Base-by-base conservation (phyloP, 1,140 invertebrate species). In the Drosophila suzukii region DNA sequence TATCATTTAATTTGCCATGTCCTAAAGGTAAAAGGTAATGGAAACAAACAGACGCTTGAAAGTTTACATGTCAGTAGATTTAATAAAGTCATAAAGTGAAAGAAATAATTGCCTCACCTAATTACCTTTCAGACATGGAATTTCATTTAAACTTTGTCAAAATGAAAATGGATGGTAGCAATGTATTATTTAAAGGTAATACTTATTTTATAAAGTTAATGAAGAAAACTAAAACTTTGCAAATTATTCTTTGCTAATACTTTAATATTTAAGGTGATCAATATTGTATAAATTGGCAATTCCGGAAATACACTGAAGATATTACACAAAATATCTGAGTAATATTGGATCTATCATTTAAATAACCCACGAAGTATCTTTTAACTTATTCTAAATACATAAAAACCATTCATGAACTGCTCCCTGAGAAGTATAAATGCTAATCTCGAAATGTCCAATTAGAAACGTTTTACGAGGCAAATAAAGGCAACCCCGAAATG, bases 1-100 rank as follows among this genome's bases (percentile, higher is more conserved):
- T 63, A 78, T 59, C 73, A 74, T 71, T 86, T 75, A 62, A 85
- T 85, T 84, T 83, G 39, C 50, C 55, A 81, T 60, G 53, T 54
- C 68, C 50, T 59, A 10, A 38, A 53, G 68, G 51, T 72, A 73
- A 30, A 41, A 17, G 34, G 30, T 66, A 68, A 66, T 68, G 61
- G 43, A 66, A 68, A 54, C 65, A 68, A 46, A 30, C 61, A 46
- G 61, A 32, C 47, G 6, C 20, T 32, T 15, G 60, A 12, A 43
- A 41, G 44, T 49, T 46, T 27, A 34, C 41, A 58, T 46, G 44
- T 15, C 20, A 20, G 32, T 24, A 12, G n/a, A 32, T 54, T 68
- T 51, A 46, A 66, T 68, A 44, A 66, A 54, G 65, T 53, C 24
- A 12, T 17, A 38, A 53, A 68, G 38, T 34, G 44, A 66, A 39